Percentiles rank a stretch among this genome's conserved stretches.
These are phyloP conservation scores for Tyrophagus putrescentiae DNA, from an alignment of 1,140 invertebrate species.

Conservation along the genomic window DNA sequence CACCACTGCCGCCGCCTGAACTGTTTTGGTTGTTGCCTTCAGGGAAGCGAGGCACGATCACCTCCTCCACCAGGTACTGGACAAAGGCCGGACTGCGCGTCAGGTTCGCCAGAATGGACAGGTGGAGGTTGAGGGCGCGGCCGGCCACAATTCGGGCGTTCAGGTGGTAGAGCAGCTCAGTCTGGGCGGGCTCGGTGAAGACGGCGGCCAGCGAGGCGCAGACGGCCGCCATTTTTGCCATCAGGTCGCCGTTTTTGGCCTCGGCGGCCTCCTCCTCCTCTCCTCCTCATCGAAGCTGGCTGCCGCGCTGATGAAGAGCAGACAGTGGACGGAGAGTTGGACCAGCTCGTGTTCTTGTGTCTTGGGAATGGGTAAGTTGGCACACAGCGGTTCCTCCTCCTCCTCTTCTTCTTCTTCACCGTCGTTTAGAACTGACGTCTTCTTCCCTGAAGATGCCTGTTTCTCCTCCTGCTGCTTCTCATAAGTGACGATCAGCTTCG, in stretches of 20 bases:
- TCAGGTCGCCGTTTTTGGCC: background rate
- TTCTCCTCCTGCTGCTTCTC: background rate
- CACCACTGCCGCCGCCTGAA: background rate
- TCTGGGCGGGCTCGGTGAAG: background rate
- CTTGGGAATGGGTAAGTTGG: too few relatives aligned
- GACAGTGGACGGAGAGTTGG: background rate
- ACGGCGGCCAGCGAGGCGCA: too few relatives aligned
- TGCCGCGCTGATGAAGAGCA: background rate
- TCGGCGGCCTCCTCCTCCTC: background rate
- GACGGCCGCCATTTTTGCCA: too few relatives aligned
- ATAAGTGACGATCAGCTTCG: background rate
- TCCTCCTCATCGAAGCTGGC: background rate
- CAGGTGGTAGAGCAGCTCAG: background rate
- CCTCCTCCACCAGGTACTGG: background rate
- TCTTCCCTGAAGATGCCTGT: background rate
- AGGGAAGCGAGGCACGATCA: background rate
- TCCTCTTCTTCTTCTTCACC: too few relatives aligned
- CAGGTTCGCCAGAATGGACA: slow-evolving; percentile 15
- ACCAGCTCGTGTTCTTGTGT: background rate
- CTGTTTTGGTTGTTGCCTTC: background rate
- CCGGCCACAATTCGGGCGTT: background rate
- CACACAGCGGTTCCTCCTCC: too few relatives aligned
- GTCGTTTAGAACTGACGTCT: background rate
- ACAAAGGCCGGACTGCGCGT: background rate
- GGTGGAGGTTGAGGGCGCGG: background rate